Evolutionary conservation across 2,888 invertebrate species (phyloP).

Genomic region (Cosmia trapezina): DNA sequence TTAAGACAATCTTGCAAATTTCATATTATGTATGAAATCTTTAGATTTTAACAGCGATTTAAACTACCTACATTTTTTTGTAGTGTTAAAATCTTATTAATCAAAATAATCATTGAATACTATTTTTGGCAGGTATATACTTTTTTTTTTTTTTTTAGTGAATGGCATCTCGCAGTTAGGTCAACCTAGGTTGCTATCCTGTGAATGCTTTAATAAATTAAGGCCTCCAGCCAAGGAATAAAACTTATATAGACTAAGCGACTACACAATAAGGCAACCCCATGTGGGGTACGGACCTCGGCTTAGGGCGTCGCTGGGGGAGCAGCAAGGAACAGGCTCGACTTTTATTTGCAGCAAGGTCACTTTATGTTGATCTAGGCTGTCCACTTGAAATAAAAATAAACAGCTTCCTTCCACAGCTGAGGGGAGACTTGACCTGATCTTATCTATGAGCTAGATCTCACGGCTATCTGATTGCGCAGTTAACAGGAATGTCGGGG

Average conservation of each 20-base stretch:
- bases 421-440: constrained; percentile 8
- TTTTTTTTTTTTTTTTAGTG: too few relatives aligned
- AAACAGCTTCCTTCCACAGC: not conserved
- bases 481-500: not conserved
- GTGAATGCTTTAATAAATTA: not conserved
- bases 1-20: not conserved
- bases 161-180: not conserved
- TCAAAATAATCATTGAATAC: not conserved
- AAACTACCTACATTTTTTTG: not conserved
- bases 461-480: not conserved
- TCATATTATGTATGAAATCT: too few relatives aligned
- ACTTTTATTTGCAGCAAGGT: too few relatives aligned
- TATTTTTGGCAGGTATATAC: not conserved
- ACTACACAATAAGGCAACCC: not conserved
- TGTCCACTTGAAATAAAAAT: not conserved
- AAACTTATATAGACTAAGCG: not conserved
- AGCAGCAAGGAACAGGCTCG: not conserved
- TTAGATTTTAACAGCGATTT: not conserved
- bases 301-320: not conserved
- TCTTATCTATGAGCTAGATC: constrained; percentile 27
- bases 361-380: too few relatives aligned
- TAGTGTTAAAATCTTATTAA: not conserved
- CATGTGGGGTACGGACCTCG: not conserved
- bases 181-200: not conserved
- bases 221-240: not conserved